Percentiles rank a stretch among this genome's conserved stretches.
Conservation (phyloP, 2,113 vertebrate species). For the Acanthisitta chloris region DNA sequence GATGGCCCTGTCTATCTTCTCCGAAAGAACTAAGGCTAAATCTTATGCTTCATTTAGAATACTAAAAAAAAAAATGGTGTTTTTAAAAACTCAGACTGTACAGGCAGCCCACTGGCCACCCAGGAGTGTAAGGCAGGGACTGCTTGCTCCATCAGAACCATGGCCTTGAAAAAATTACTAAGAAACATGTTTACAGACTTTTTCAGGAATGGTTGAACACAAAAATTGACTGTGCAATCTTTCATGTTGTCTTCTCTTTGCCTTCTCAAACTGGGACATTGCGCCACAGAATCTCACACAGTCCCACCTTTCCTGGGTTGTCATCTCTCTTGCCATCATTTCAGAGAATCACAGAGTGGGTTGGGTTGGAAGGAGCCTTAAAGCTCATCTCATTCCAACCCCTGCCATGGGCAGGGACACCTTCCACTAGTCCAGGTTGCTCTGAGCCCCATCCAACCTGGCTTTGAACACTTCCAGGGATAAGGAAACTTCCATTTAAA, state of each 20-base stretch:
- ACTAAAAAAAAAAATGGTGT: accelerated
- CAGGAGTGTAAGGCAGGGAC: background rate
- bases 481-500: background rate
- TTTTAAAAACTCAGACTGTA: background rate
- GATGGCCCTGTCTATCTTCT: background rate
- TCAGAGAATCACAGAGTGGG: background rate
- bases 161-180: background rate
- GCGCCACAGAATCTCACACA: background rate
- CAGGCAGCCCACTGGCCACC: background rate
- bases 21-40: background rate
- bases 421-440: background rate
- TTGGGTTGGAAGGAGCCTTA: background rate
- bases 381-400: accelerated
- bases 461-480: background rate
- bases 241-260: background rate
- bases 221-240: background rate
- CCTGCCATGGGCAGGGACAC: background rate
- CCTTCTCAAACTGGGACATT: background rate
- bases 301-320: background rate
- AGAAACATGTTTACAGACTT: background rate
- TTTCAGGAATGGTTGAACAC: too few relatives aligned
- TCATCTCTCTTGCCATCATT: background rate
- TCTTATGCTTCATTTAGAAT: background rate
- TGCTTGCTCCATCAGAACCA: background rate
- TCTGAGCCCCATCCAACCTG: background rate